These are phyloP conservation scores for Triplophysa yarkandensis DNA, from an alignment of 2,797 vertebrate species.

Conservation along the genomic window DNA sequence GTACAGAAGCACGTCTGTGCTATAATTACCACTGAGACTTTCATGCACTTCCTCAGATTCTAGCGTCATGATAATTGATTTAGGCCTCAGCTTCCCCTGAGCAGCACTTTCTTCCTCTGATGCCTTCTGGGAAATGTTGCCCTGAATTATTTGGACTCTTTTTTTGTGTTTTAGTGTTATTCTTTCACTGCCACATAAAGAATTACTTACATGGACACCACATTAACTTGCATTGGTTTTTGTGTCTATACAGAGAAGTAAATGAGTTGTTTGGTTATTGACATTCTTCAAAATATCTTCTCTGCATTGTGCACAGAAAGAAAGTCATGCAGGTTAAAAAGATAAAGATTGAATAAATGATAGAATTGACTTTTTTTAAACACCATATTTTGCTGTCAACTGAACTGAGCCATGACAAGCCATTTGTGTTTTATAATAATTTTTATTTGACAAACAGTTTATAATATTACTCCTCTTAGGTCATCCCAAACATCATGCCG, in stretches of 20 bases:
- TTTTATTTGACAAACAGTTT: no score
- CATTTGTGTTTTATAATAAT: no score
- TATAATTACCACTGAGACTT: slow-evolving; percentile 73
- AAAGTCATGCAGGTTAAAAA: no score
- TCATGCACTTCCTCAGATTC: slow-evolving; percentile 50
- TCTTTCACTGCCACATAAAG: not conserved
- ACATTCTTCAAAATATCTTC: no score
- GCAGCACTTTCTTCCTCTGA: slow-evolving; percentile 40
- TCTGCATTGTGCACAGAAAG: no score
- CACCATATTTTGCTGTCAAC: no score
- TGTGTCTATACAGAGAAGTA: no score
- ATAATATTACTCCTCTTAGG: slow-evolving; percentile 30
- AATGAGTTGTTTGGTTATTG: no score
- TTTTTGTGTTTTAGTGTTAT: slow-evolving; percentile 1
- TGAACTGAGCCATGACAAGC: no score
- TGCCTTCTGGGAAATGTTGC: slow-evolving; percentile 50
- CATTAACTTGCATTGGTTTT: no score
- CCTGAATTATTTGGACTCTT: slow-evolving; percentile 37
- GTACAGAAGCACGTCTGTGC: slow-evolving; percentile 58
- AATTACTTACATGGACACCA: not conserved
- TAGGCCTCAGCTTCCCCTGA: slow-evolving; percentile 50
- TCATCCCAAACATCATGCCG: slow-evolving; percentile 31
- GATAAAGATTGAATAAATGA: no score
- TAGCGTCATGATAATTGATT: slow-evolving; percentile 60
- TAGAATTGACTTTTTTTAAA: no score